Evolutionary conservation across 2,888 invertebrate species (phyloP), one percentile per base, ranked within the genome.

Genomic region (Andrena fulva): DNA sequence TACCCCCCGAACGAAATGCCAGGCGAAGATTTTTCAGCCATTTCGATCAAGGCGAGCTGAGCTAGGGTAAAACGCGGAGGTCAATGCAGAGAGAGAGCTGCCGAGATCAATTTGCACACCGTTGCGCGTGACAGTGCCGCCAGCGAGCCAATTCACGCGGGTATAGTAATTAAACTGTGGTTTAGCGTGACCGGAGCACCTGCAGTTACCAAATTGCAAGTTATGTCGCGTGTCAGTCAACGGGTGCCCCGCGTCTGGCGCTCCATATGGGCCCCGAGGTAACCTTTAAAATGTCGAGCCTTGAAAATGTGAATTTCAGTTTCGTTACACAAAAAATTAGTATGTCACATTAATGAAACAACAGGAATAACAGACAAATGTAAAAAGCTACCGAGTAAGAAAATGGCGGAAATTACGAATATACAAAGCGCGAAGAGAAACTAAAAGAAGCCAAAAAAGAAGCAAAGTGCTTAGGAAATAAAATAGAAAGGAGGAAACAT

Each of bases 91-190:
- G 82, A 85, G 88, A 84, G 88, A 84, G 84, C 87, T 78, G 83
- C 86, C 89, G 88, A 90, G 92, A 93, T 92, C 92, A 92, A 93
- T 93, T 92, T 91, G 90, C 89, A 77, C 88, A 85, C 88, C 89
- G 89, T 88, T 92, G 92, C 90, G 87, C 89, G 92, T 91, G 92
- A 92, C 92, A 92, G 90, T 89, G 87, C 88, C 89, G 89, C 89
- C 89, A 90, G 91, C 89, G 90, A 90, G 91, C 90, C 91, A 91
- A 92, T 92, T 92, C 92, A 89, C 91, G 88, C 88, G 89, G 89
- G 90, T 89, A 89, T 91, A 91, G 92, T 92, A 92, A 92, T 92
- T 92, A 92, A 92, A 92, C 91, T 92, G 92, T 88, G 92, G 92
- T 92, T 92, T 91, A 91, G 89, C 90, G 90, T 92, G 92, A 91